Conservation (phyloP, 2,113 vertebrate species). For the Oncorhynchus mykiss region DNA sequence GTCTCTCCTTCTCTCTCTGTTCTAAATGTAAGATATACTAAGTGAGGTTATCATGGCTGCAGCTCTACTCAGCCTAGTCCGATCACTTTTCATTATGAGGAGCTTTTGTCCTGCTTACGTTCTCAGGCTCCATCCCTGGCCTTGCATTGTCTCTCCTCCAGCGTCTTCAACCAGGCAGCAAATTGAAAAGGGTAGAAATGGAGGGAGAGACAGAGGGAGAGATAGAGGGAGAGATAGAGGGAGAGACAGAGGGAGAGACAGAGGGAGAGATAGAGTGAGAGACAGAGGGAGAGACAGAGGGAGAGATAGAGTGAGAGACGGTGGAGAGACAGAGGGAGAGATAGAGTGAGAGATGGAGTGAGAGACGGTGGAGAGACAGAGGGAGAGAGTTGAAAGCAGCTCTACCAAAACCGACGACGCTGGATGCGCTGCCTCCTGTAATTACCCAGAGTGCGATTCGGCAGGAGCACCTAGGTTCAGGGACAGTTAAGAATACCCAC, state of each 20-base stretch:
- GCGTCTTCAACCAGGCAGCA: conserved; percentile 68
- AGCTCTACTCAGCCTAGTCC: conserved; percentile 27
- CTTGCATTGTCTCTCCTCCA: conserved; percentile 30
- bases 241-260: too few relatives aligned
- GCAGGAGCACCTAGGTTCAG: conserved; percentile 61
- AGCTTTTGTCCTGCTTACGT: conserved; percentile 41
- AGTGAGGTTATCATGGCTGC: conserved; percentile 6
- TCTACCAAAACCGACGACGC: conserved; percentile 41
- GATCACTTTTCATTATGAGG: conserved; percentile 63
- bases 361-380: too few relatives aligned
- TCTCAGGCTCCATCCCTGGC: conserved; percentile 32
- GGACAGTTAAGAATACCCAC: conserved; percentile 66
- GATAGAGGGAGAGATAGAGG: too few relatives aligned
- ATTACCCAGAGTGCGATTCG: conserved; percentile 62
- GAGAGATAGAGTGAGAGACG: not conserved
- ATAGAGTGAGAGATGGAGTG: too few relatives aligned
- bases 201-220: too few relatives aligned
- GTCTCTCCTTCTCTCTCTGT: conserved; percentile 11
- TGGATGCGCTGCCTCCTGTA: conserved; percentile 62
- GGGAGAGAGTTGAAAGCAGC: conserved; percentile 35
- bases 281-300: too few relatives aligned
- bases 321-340: too few relatives aligned
- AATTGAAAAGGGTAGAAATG: conserved; percentile 62
- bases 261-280: too few relatives aligned
- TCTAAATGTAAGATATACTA: not conserved